These are phyloP conservation scores for Tridacna gigas DNA, from an alignment of 2,888 invertebrate species.

Conservation along the genomic window DNA sequence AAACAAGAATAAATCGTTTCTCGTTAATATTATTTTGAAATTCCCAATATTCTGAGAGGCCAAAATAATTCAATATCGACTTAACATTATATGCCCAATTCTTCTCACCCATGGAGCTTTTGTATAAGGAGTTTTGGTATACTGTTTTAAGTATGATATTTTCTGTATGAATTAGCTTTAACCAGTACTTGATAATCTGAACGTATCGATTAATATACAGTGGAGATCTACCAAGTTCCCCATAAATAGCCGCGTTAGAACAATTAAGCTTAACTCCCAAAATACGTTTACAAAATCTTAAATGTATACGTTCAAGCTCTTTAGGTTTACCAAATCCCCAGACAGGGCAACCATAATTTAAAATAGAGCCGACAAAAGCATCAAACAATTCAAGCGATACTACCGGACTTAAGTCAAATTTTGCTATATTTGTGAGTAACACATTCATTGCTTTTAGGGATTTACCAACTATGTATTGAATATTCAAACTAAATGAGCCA, in stretches of 20 bases:
- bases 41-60: no score
- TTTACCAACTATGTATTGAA: not conserved
- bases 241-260: not conserved
- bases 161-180: not conserved
- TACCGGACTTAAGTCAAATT: not conserved
- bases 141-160: no score
- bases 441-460: not conserved
- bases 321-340: not conserved
- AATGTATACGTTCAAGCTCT: not conserved
- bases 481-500: not conserved
- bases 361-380: not conserved
- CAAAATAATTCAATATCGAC: no score
- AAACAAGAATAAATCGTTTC: no score
- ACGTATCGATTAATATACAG: not conserved
- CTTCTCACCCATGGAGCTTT: no score
- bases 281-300: constrained; percentile 4
- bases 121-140: no score
- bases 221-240: not conserved
- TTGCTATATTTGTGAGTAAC: no score
- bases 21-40: no score
- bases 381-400: constrained; percentile 11
- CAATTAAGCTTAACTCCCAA: not conserved
- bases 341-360: not conserved
- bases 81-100: no score
- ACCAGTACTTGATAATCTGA: constrained; percentile 1